phyloP scores from a whole-genome alignment of 2,888 invertebrate genomes.

The Plagodis dolabraria region DNA sequence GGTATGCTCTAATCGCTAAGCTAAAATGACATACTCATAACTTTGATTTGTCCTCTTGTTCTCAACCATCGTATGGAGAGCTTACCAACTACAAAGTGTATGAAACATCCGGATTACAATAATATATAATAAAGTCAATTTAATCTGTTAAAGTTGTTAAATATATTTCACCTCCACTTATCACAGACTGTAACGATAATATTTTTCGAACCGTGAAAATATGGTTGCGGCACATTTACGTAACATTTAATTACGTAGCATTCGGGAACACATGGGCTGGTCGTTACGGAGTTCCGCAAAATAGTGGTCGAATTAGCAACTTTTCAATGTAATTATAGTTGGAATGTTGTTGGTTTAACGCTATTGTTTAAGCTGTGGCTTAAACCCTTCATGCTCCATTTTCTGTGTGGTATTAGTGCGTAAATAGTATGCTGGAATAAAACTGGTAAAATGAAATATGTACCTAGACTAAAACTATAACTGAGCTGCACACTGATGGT shows the following conservation, averaged over 20 bases:
- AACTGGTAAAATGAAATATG: background rate
- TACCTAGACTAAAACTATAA: background rate
- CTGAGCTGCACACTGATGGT: no score
- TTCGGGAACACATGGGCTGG: constrained; percentile 41
- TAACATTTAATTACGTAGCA: constrained; percentile 46
- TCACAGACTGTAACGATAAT: constrained; percentile 8
- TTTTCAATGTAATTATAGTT: constrained; percentile 51
- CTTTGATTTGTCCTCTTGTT: no score
- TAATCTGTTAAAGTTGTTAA: no score
- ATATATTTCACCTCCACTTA: no score
- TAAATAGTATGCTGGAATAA: constrained; percentile 18
- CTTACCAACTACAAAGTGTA: no score
- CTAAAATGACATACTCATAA: no score
- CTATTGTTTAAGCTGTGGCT: constrained; percentile 8
- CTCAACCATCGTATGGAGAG: no score
- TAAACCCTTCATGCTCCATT: constrained; percentile 24
- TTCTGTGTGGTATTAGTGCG: constrained; percentile 17
- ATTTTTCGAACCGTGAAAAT: constrained; percentile 28
- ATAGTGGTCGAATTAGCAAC: constrained; percentile 49
- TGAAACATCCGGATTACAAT: no score
- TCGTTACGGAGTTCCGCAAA: constrained; percentile 33
- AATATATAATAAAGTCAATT: no score
- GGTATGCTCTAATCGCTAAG: no score
- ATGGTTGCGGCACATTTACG: constrained; percentile 37
- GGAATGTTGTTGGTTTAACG: constrained; percentile 25